Evolutionary conservation across 2,888 invertebrate genomes (phyloP), one percentile per base, ranked within the genome.

Genomic region (Agrilus mali): DNA sequence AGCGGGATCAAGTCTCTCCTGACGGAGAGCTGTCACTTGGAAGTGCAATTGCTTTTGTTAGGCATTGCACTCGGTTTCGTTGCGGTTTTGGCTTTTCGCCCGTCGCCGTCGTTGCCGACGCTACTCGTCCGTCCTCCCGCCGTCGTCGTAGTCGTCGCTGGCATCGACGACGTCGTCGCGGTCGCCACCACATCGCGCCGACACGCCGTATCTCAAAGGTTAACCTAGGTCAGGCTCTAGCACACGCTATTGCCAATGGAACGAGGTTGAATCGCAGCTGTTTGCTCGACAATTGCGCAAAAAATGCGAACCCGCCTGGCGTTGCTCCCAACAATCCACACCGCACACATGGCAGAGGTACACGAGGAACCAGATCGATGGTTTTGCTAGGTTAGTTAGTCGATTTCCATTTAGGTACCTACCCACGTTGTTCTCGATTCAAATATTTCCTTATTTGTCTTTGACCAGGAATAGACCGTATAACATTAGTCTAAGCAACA

Each of bases 11-110:
- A 46, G 41, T 47, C 47, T 47, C 42, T 45, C 49, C 52, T 54
- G 57, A 54, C 51, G 50, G 27, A 27, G 27, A 49, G 55, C 55
- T 54, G 56, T 55, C 56, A 56, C 49, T 54, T 50, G 52, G 50
- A 52, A 51, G 53, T 48, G 51, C 53, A 49, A 55, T 57, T 55
- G 55, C 56, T 56, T 55, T 55, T 55, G 50, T 48, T 53, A 50
- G 53, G 47, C 51, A 54, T 53, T 53, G 49, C 51, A 51, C 47
- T 50, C 47, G 53, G 53, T 54, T 54, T 50, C 51, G 53, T 51
- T 52, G 51, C 27, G 27, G 27, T 27, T 27, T 27, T 27, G 27
- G 27, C 49, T 49, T 50, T 52, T 49, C 54, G 44, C 47, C 48
- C 50, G 42, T 44, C 43, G 46, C 44, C 20, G 6, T 6, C 2